Evolutionary conservation across 2,888 invertebrate genomes (phyloP), one percentile per base, ranked within the genome.

Genomic region (Pseudococcus longispinus): DNA sequence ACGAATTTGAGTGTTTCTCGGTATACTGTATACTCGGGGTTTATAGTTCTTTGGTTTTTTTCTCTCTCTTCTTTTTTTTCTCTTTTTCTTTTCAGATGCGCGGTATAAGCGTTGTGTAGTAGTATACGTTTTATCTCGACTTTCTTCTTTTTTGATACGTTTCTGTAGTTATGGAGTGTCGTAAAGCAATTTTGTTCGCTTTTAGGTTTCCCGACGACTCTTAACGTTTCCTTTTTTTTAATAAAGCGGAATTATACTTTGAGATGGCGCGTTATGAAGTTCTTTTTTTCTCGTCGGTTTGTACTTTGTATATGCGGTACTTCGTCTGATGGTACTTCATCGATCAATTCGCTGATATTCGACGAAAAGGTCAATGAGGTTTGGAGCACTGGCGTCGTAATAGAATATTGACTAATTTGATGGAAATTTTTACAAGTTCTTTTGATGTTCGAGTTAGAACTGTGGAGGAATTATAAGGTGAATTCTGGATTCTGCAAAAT

Each of bases 161-260:
- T 70, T 29, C 29, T 29, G 15, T 26, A 26, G 29, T 29, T 70
- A 29, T 70, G 70, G 20, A 70, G 70, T 70, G 70, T 70, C 70
- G 29, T 70, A 32, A 70, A 70, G 70, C 18, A 70, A 70, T 70
- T 70, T 70, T 18, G 70, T 70, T 70, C 29, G 70, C 29, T 70
- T 70, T 70, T 70, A 23, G 23, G 65, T 70, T 70, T 70, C 18
- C 29, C 23, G 23, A 70, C 23, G 23, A 70, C 70, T 70, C 70
- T 70, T 70, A 32, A 70, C 70, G 29, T 70, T 70, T 70, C 70
- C 70, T 70, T 70, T 18, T 65, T 70, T 70, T 70, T 70, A 60
- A 60, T 60, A 60, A 60, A 60, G 60, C 60, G 60, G 60, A 23
- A 60, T 60, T 60, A 23, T 23, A 23, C 60, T 60, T 60, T 60